Evolutionary conservation across 1,140 invertebrate species (phyloP).

Genomic region (Tetramorium parvispinum): DNA sequence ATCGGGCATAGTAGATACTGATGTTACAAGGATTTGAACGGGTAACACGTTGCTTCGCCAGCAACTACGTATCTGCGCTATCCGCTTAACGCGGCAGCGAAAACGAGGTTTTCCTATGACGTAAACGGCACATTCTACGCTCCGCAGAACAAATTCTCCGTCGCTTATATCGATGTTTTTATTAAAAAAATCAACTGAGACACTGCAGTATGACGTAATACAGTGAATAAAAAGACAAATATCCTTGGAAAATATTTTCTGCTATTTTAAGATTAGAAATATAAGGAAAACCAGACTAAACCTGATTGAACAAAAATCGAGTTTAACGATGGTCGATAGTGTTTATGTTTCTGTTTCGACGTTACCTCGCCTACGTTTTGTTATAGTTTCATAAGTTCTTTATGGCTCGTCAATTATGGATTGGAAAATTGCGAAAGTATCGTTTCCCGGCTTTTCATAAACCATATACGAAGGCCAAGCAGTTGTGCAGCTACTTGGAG

Average conservation of each 20-base stretch:
- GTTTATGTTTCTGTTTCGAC: neutral
- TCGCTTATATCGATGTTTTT: constrained; percentile 30
- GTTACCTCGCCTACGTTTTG: neutral
- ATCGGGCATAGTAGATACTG: constrained; percentile 13
- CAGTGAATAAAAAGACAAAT: constrained; percentile 4
- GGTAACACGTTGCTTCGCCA: constrained; percentile 34
- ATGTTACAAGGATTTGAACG: constrained; percentile 48
- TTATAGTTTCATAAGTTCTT: neutral
- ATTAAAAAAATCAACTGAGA: constrained; percentile 20
- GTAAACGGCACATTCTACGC: constrained; percentile 25
- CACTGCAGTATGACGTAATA: neutral
- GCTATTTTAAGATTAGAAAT: neutral
- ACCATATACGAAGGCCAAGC: neutral
- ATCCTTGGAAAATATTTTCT: constrained; percentile 16
- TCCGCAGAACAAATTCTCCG: constrained; percentile 1
- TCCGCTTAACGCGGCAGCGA: constrained; percentile 37
- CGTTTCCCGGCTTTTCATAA: neutral
- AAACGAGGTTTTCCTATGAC: constrained; percentile 47
- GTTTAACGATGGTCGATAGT: neutral
- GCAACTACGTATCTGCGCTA: constrained; percentile 32
- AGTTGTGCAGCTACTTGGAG: constrained; percentile 5
- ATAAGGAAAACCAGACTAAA: neutral
- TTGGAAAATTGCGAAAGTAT: constrained; percentile 17
- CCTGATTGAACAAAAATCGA: constrained; percentile 9
- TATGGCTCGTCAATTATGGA: constrained; percentile 28